Evolutionary conservation across 2,888 invertebrate species (phyloP), one percentile per base, ranked within the genome.

Genomic region (Caradrina clavipalpis): DNA sequence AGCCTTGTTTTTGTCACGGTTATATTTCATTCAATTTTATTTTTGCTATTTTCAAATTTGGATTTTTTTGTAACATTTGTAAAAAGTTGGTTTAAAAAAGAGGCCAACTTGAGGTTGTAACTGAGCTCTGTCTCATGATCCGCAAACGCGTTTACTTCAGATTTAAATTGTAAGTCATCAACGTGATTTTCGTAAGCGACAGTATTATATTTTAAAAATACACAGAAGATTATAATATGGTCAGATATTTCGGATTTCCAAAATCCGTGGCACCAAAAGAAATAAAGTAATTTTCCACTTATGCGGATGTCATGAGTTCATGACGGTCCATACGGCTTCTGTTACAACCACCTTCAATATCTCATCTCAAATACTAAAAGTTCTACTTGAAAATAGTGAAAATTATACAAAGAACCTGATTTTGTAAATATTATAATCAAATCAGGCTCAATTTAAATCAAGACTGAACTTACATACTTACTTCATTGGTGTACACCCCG

Each of bases 21-120:
- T 57, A 62, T 66, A 60, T 73, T 58, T 49, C 11, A 57, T 63
- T 10, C 8, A 10, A 45, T 45, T 35, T 31, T 56, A n/a, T 45
- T 76, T 78, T 76, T 73, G 51, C 69, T 80, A 66, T n/a, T 80
- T 79, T 79, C 78, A 80, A 78, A 69, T 55, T 39, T 4, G 7
- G 35, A 26, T 22, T 21, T 21, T 26, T 45, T 21, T 11, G 19
- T 47, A 15, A 4, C 4, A 13, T 21, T 5, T 11, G 13, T 17
- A 0, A n/a, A 31, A 21, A 26, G 21, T 39, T 53, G 6, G 2
- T 22, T 49, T 45, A 10, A 39, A 66, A 4, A 42, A n/a, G 13
- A 26, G 6, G 58, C 11, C n/a, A 21, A 56, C 55, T 76, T 56
- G 8, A 15, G 10, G 17, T 73, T 76, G 69, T 76, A 69, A 51